phyloP scores from a whole-genome alignment of 2,888 invertebrate genomes.

The Caenorhabditis sinica region DNA sequence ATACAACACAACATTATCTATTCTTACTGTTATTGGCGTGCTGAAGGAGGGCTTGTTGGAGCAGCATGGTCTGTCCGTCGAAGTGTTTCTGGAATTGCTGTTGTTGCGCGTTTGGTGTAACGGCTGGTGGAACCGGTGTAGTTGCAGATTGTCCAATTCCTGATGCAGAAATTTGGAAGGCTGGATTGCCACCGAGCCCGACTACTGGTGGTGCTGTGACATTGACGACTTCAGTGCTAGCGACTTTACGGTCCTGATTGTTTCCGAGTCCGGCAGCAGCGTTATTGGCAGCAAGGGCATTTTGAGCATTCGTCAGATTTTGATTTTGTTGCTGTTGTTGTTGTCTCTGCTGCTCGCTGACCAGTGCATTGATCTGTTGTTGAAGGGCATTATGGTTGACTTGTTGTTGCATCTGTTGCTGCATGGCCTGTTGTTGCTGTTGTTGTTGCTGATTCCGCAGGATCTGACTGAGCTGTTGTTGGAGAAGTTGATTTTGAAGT shows the following conservation, averaged over 20 bases:
- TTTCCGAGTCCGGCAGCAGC: constrained; percentile 31
- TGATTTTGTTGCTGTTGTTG: constrained; percentile 56
- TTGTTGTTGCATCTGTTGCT: constrained; percentile 59
- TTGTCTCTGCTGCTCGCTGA: constrained; percentile 35
- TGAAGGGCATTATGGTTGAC: constrained; percentile 31
- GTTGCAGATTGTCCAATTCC: constrained; percentile 24
- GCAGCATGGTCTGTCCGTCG: constrained; percentile 66
- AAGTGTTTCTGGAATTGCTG: constrained; percentile 62
- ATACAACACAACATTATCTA: constrained; percentile 6
- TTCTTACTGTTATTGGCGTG: constrained; percentile 42
- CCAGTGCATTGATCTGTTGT: constrained; percentile 44
- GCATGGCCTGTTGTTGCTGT: constrained; percentile 47
- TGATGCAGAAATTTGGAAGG: constrained; percentile 18
- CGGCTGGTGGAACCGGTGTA: constrained; percentile 50
- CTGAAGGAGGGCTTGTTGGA: constrained; percentile 72
- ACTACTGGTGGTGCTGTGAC: constrained; percentile 18
- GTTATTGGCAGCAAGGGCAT: constrained; percentile 41
- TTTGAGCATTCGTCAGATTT: constrained; percentile 41
- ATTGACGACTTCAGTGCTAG: constrained; percentile 42
- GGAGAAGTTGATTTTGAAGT: constrained; percentile 35
- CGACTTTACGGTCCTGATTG: constrained; percentile 46
- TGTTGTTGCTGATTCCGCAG: constrained; percentile 47
- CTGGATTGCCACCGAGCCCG: constrained; percentile 6
- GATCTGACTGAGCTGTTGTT: constrained; percentile 46
- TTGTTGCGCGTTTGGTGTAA: constrained; percentile 45